Evolutionary conservation across 2,113 vertebrate species (phyloP).

Genomic region (Catagonus wagneri): DNA sequence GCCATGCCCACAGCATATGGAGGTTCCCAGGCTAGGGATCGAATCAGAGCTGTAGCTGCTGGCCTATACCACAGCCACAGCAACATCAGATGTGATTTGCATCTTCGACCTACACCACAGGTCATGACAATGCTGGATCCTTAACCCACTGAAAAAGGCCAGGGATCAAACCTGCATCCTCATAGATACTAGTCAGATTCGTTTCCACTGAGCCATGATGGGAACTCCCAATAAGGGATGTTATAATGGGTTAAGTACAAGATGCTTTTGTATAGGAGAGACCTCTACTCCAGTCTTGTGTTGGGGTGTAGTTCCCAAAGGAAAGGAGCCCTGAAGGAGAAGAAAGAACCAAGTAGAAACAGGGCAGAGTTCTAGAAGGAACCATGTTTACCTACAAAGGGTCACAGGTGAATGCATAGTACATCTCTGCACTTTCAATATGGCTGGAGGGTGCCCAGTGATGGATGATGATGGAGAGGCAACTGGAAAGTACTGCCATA

Average conservation of each 20-base stretch:
- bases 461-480: not conserved
- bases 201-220: too few relatives aligned
- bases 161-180: too few relatives aligned
- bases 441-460: not conserved
- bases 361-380: not conserved
- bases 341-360: not conserved
- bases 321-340: not conserved
- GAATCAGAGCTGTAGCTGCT: too few relatives aligned
- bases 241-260: not conserved
- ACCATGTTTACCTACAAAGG: not conserved
- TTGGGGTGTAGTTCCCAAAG: not conserved
- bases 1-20: too few relatives aligned
- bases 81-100: too few relatives aligned
- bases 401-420: not conserved
- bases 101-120: too few relatives aligned
- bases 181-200: too few relatives aligned
- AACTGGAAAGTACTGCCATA: not conserved
- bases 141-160: too few relatives aligned
- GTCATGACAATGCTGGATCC: too few relatives aligned
- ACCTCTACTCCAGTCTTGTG: not conserved
- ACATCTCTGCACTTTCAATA: not conserved
- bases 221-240: not conserved
- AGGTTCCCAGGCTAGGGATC: too few relatives aligned
- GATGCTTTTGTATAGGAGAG: not conserved
- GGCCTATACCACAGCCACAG: too few relatives aligned